A percentile compares a stretch with the other conserved stretches of the same genome.
Conservation (phyloP, 1,140 invertebrate genomes). For the Dendrolimus punctatus region DNA sequence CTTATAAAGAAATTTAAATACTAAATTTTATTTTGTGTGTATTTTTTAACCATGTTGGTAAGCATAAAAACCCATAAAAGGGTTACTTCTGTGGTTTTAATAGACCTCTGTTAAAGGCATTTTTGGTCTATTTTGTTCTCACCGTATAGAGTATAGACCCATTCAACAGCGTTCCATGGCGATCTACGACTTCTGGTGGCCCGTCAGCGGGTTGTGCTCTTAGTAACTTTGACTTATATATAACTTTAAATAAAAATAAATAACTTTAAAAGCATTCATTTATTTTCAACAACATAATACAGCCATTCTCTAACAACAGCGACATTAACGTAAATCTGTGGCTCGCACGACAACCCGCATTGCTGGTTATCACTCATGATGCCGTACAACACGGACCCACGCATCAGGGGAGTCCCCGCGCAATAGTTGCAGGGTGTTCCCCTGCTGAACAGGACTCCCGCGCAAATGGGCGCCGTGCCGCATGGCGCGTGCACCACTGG, state of each 20-base stretch:
- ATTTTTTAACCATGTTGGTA: too few relatives aligned
- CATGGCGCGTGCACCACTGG: slow-evolving; percentile 8
- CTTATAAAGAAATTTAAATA: too few relatives aligned
- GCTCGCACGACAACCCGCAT: slow-evolving; percentile 35
- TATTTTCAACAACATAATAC: slow-evolving; percentile 12
- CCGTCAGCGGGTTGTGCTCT: too few relatives aligned
- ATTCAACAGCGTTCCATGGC: too few relatives aligned
- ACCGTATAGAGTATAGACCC: too few relatives aligned
- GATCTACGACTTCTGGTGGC: too few relatives aligned
- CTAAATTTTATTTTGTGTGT: too few relatives aligned
- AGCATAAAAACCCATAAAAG: too few relatives aligned
- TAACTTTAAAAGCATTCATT: slow-evolving; percentile 11
- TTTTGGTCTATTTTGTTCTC: too few relatives aligned
- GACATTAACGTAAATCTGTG: slow-evolving; percentile 30
- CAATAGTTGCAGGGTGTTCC: slow-evolving; percentile 29
- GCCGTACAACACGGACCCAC: slow-evolving; percentile 19
- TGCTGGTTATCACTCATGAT: slow-evolving; percentile 25
- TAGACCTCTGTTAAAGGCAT: too few relatives aligned
- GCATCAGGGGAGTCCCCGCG: slow-evolving; percentile 38
- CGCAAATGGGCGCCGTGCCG: slow-evolving; percentile 20
- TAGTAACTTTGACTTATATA: not conserved
- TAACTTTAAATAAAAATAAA: slow-evolving; percentile 2
- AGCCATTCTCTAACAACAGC: slow-evolving; percentile 31
- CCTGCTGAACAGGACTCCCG: slow-evolving; percentile 16
- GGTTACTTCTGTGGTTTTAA: too few relatives aligned